Evolutionary conservation across 23 tunicate genomes (phyloP).

Genomic region (Ciona savignyi): DNA sequence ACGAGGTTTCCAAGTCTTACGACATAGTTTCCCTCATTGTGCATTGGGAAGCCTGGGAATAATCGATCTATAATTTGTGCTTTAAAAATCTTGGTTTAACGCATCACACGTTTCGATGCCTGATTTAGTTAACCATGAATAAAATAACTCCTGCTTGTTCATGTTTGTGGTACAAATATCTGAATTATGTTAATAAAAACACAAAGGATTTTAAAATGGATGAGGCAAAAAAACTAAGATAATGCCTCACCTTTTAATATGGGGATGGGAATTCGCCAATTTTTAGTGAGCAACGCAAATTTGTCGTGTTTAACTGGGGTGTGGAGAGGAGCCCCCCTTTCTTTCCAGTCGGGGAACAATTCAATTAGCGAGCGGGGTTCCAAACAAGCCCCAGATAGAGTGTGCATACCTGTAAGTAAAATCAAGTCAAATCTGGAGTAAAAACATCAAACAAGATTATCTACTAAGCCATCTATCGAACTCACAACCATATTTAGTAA

Average conservation of each 20-base stretch:
- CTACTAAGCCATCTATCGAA: no score
- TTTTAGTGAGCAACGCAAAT: constrained; percentile 74
- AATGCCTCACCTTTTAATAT: constrained; percentile 43
- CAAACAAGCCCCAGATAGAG: constrained; percentile 87
- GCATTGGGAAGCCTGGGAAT: constrained; percentile 64
- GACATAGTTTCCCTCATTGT: constrained; percentile 84
- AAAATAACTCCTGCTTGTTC: background rate
- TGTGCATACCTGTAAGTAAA: constrained; percentile 52
- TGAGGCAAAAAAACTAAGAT: background rate
- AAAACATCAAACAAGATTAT: no score
- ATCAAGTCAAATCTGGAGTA: background rate
- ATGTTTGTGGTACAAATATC: background rate
- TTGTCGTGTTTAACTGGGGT: constrained; percentile 77
- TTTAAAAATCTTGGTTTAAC: no score
- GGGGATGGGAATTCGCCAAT: constrained; percentile 75
- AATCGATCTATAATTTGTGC: background rate
- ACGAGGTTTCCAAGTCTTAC: constrained; percentile 86
- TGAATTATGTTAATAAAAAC: background rate
- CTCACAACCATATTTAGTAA: no score
- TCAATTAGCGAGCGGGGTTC: constrained; percentile 80
- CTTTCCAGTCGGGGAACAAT: constrained; percentile 91
- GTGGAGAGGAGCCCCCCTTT: constrained; percentile 70
- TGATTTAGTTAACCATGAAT: background rate
- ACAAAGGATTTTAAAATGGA: no score
- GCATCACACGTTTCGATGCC: background rate